Base-by-base conservation (phyloP, 1,140 invertebrate species). In the Neodiprion pinetum region DNA sequence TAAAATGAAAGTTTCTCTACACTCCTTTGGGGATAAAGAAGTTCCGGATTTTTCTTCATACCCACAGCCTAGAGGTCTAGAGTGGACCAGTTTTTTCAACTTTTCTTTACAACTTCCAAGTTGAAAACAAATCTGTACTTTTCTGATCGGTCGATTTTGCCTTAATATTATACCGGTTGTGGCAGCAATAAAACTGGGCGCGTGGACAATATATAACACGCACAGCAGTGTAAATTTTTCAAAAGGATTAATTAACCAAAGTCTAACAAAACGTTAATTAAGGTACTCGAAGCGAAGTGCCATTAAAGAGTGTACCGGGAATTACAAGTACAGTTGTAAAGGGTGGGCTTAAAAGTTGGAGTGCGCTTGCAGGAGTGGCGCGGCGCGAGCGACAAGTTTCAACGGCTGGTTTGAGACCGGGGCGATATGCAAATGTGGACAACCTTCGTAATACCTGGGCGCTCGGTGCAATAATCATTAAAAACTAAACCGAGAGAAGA, bases 401-500 rank as follows among this genome's bases (percentile, higher is more conserved):
- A 84, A 84, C 82, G 80, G 80, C 72, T 83, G 53, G 53, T 14
- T 61, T 4, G 53, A 61, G n/a, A 61, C 53, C 53, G n/a, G 53
- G 53, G 53, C 53, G 53, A 87, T 87, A 87, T 87, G 86, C 84
- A 85, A 87, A 87, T 85, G 82, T 74, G 76, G 76, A 77, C 76
- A 81, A 73, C 78, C 66, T 78, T 61, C 65, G 74, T 80, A 80
- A 79, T 80, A 78, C 74, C 74, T 76, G 75, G 53, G 77, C 75
- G 75, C 79, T 70, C 75, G 77, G 80, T 75, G 82, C 85, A 87
- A 87, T 87, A 85, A 86, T 86, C 85, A 85, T 87, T 87, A 87
- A 85, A 87, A 86, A 86, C 80, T 85, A 84, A 85, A 85, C 83
- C 81, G 80, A 76, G 83, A 77, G 74, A 73, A 72, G 67, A 80